Evolutionary conservation across 2,888 invertebrate genomes (phyloP), one percentile per base, ranked within the genome.

Genomic region (Yponomeuta evonymella): DNA sequence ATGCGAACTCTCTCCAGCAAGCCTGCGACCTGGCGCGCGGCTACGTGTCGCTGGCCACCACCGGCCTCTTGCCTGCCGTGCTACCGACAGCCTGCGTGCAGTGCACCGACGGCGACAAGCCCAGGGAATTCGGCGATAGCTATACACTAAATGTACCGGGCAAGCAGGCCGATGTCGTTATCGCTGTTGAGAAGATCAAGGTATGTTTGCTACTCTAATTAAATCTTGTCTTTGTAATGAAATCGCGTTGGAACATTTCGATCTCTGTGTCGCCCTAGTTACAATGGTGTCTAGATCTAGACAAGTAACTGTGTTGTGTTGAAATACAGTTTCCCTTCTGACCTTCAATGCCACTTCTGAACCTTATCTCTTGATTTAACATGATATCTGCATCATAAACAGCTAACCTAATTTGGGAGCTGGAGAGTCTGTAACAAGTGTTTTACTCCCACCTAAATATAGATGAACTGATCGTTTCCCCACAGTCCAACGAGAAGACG

Each of bases 121-220:
- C 85, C 5, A 76, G 77, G 51, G 75, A 88, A 5, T 75, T 95
- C 0, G 95, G 94, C 0, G 95, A 96, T 15, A 88, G 83, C 29
- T 95, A 95, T 81, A 94, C 94, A 70, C 89, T 95, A 0, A 95
- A 95, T 77, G 81, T 94, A 43, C 96, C 96, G 0, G 93, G 93
- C 73, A 95, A 95, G 73, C 94, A 96, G 74, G 97, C 97, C 1
- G 98, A 98, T 80, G 92, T 98, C 72, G 90, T 98, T 0, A 92
- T 98, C 71, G 93, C 96, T 1, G 94, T 98, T 11, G 97, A 98
- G 77, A 84, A 86, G 12, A 88, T 93, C 0, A 78, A 90, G 76
- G 90, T 88, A 48, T 79, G 81, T 23, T 69, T 36, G 5, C 33
- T 5, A 33, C 23, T 23, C 23, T 23, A 23, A 23, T 23, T 23